phyloP scores from a whole-genome alignment of 2,888 invertebrate genomes.

The Digitonthophagus gazella region DNA sequence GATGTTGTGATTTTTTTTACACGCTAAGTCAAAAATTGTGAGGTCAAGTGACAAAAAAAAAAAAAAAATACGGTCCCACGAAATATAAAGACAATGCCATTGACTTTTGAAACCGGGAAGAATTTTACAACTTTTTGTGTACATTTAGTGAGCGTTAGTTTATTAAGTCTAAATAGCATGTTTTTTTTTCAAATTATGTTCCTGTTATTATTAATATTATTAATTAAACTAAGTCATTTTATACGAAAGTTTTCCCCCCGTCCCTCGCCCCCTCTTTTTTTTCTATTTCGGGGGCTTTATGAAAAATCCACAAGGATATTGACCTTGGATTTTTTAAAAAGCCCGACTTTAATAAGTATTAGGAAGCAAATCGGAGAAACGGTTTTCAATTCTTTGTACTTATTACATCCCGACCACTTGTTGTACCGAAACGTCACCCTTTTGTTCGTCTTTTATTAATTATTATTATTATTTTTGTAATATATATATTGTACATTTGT shows the following conservation, averaged over 20 bases:
- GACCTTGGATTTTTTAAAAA: background rate
- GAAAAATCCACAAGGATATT: conserved; percentile 6
- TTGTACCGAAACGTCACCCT: conserved; percentile 48
- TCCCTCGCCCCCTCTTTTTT: conserved; percentile 21
- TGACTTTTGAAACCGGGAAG: conserved; percentile 10
- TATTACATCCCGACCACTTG: conserved; percentile 37
- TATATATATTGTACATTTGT: conserved; percentile 51
- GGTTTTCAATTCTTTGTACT: conserved; percentile 21
- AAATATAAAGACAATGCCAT: conserved; percentile 14
- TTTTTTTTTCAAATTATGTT: conserved; percentile 51
- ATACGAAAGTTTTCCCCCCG: conserved; percentile 26
- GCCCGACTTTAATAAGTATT: background rate
- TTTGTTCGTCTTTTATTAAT: conserved; percentile 46
- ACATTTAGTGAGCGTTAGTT: conserved; percentile 40
- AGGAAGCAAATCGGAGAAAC: background rate
- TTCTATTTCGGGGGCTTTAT: conserved; percentile 25
- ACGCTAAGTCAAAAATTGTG: conserved; percentile 38
- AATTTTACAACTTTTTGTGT: conserved; percentile 35
- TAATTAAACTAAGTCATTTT: conserved; percentile 50
- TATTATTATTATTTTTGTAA: conserved; percentile 51
- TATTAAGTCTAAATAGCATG: conserved; percentile 38
- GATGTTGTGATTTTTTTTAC: conserved; percentile 29
- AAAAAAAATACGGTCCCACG: conserved; percentile 17
- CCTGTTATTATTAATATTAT: conserved; percentile 43
- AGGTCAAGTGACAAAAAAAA: conserved; percentile 11